phyloP scores from a whole-genome alignment of 2,888 invertebrate genomes.

The Andrena dorsata region DNA sequence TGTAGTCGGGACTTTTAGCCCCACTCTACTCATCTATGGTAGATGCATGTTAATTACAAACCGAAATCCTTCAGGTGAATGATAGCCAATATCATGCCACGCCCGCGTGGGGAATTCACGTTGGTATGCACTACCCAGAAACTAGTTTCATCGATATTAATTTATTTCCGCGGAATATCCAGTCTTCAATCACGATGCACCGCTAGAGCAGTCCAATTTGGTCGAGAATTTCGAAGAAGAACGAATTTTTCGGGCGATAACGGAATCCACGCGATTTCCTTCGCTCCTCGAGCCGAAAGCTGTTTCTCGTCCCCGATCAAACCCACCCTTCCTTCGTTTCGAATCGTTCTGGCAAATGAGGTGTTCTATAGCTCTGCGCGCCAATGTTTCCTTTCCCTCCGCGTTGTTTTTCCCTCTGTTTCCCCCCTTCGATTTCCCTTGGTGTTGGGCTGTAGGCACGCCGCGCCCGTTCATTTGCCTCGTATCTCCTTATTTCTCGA shows the following conservation, averaged over 20 bases:
- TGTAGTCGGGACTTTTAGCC: no score
- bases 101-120: no score
- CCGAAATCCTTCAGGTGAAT: no score
- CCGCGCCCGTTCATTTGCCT: conserved; percentile 67
- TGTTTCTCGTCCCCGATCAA: conserved; percentile 61
- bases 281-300: conserved; percentile 22
- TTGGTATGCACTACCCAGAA: no score
- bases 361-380: conserved; percentile 36
- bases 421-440: conserved; percentile 57
- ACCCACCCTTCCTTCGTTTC: conserved; percentile 41
- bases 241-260: conserved; percentile 18
- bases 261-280: conserved; percentile 48
- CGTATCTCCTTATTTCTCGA: conserved; percentile 60
- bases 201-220: background rate
- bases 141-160: background rate
- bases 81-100: no score
- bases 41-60: no score
- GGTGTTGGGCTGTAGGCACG: conserved; percentile 59
- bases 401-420: conserved; percentile 43
- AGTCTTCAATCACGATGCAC: background rate
- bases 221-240: background rate
- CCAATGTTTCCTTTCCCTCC: conserved; percentile 41
- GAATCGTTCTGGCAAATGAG: conserved; percentile 63
- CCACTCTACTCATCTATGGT: no score
- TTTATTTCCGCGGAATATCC: background rate